These are phyloP conservation scores for Echinarachnius parma DNA, from an alignment of 53 echinoderm and acorn worm genomes.

Conservation along the genomic window DNA sequence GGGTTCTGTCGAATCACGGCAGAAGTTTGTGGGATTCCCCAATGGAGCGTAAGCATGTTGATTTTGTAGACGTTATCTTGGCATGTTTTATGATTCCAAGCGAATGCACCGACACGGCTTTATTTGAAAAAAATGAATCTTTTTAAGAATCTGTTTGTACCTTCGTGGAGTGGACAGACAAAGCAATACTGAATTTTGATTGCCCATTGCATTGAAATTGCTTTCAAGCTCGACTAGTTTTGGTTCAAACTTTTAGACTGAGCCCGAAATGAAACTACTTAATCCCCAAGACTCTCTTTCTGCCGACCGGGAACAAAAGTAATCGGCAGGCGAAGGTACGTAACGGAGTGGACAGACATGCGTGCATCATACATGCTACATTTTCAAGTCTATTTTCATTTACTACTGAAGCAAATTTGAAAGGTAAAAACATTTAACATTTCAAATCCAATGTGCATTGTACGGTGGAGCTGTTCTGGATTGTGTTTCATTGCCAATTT, in stretches of 20 bases:
- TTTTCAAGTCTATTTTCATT: neutral
- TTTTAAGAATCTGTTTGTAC: neutral
- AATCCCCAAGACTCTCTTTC: neutral
- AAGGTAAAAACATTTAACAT: neutral
- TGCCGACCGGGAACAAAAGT: neutral
- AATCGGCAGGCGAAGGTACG: neutral
- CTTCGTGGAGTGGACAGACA: neutral
- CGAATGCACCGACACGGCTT: neutral
- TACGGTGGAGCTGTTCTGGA: neutral
- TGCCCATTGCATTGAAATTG: neutral
- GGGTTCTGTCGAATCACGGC: neutral
- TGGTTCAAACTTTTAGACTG: neutral
- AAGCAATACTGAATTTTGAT: neutral
- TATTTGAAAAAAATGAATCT: neutral
- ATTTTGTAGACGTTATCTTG: neutral
- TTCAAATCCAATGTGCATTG: neutral
- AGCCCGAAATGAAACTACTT: neutral
- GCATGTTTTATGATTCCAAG: neutral
- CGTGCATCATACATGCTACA: neutral
- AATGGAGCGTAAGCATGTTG: neutral
- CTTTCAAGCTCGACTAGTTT: neutral
- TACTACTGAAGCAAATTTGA: neutral
- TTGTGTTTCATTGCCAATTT: neutral
- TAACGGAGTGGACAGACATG: neutral
- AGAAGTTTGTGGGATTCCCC: neutral